A percentile compares a stretch with the other conserved stretches of the same genome.
Conservation (phyloP, 2,888 invertebrate species). For the Dynastes tityus region DNA sequence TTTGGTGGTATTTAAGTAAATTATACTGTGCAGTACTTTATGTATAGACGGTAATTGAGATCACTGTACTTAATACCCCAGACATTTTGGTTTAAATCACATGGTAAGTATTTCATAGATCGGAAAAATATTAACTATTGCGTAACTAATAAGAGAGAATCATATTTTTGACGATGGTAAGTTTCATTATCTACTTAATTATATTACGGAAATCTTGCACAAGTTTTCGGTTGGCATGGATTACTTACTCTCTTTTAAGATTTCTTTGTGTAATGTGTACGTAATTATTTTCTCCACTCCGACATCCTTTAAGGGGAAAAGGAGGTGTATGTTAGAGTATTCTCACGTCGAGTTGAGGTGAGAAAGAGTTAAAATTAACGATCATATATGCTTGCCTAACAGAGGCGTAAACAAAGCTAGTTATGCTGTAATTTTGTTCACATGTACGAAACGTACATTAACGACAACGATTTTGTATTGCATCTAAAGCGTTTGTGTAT, state of each 20-base stretch:
- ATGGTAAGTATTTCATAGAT: too few species aligned
- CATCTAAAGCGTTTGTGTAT: neutral
- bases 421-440: conserved; percentile 1
- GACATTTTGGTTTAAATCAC: too few species aligned
- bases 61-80: too few species aligned
- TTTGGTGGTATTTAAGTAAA: too few species aligned
- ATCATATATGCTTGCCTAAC: conserved; percentile 4
- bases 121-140: too few species aligned
- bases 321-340: neutral
- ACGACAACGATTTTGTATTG: neutral
- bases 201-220: neutral
- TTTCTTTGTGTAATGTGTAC: neutral
- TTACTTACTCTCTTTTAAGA: neutral
- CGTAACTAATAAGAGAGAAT: too few species aligned
- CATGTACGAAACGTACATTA: conserved; percentile 29
- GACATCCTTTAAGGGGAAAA: conserved; percentile 24
- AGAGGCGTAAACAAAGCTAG: conserved; percentile 16
- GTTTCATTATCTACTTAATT: neutral
- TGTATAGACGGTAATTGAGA: too few species aligned
- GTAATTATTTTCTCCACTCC: neutral
- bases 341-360: conserved; percentile 27
- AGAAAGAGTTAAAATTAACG: conserved; percentile 34
- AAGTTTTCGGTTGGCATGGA: neutral
- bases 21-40: too few species aligned
- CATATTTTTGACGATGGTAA: too few species aligned